phyloP scores from a whole-genome alignment of 2,888 invertebrate species.

The Protonemura montana region DNA sequence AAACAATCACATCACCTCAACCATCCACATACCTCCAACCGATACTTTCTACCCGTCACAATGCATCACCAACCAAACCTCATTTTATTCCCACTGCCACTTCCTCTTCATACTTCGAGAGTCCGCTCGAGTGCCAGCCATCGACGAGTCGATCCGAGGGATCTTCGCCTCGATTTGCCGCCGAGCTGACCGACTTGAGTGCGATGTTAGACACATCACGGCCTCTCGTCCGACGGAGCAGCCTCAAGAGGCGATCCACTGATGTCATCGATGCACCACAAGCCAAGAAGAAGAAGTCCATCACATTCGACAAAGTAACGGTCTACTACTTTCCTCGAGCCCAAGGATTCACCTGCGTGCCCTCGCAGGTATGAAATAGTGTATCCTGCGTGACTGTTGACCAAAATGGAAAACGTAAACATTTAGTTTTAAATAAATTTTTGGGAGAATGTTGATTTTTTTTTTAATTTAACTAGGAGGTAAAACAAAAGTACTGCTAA shows the following conservation, averaged over 20 bases:
- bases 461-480: too few relatives aligned
- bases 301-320: constrained; percentile 90
- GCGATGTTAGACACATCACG: not conserved
- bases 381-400: not conserved
- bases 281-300: constrained; percentile 74
- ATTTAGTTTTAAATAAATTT: too few relatives aligned
- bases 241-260: constrained; percentile 68
- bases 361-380: constrained; percentile 65
- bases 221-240: constrained; percentile 64
- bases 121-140: not conserved
- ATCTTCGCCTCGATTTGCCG: not conserved
- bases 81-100: constrained; percentile 9
- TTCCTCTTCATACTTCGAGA: not conserved
- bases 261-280: constrained; percentile 54
- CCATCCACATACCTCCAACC: constrained; percentile 8
- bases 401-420: not conserved
- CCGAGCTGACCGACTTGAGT: not conserved
- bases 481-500: too few relatives aligned
- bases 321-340: constrained; percentile 94
- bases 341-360: constrained; percentile 91
- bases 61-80: not conserved
- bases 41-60: not conserved
- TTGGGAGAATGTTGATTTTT: too few relatives aligned
- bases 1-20: constrained; percentile 20
- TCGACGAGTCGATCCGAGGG: not conserved